Evolutionary conservation across 2,797 vertebrate species (phyloP), one percentile per base, ranked within the genome.

Genomic region (Ceyx erithaca): DNA sequence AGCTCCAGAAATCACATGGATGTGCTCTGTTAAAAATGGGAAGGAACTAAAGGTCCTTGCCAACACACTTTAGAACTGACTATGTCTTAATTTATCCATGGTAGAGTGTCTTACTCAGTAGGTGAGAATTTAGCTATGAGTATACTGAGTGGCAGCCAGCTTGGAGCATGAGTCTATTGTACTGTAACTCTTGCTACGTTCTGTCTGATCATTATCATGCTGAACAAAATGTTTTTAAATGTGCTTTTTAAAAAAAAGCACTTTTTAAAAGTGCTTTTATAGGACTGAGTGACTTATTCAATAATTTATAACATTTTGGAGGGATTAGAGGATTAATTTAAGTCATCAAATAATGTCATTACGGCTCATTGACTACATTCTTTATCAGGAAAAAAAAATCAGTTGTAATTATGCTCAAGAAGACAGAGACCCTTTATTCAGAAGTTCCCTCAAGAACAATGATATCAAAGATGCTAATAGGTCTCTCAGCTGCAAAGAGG

Each of bases 151-250:
- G 87, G 88, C 94, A 96, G 95, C 95, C 93, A 94, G 94, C 86
- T 94, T 90, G 66, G 84, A 94, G 85, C 79, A 94, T 85, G 90
- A 96, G 89, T 92, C 78, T 95, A 80, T 92, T 96, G 96, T 96
- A 94, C 92, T 90, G 94, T 94, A 96, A 96, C 80, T 96, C 88
- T 94, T 95, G 88, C 90, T 94, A 87, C 93, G 80, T 95, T 94
- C 90, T 92, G 78, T 92, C 79, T 91, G 91, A 96, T 95, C 55
- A 83, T 95, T 94, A 95, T 92, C 72, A 0, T 85, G 69, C 84
- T 71, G 94, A 96, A 94, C 90, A 94, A 96, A 95, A 96, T 94
- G 90, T 94, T 96, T 96, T 94, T 86, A 80, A 92, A 95, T n/a
- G 72, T 92, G 92, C 67, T 96, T 94, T 94, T 91, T n/a, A n/a